These are phyloP conservation scores for Ciconia nigra DNA, from an alignment of 2,797 vertebrate genomes.

Conservation along the genomic window DNA sequence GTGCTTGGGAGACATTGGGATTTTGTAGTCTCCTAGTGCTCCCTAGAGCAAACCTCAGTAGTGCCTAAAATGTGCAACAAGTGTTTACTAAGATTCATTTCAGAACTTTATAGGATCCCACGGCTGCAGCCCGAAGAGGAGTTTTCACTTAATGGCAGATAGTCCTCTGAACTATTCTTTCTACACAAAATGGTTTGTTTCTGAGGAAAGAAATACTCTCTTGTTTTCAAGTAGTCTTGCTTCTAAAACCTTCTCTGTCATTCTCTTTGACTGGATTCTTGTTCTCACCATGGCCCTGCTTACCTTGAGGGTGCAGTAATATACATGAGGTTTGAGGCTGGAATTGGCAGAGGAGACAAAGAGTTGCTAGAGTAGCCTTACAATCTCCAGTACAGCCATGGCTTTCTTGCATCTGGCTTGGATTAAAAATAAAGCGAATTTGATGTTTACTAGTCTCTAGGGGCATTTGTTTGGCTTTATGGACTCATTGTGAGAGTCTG, in stretches of 20 bases:
- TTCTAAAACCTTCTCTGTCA: background rate
- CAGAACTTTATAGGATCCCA: background rate
- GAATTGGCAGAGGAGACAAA: background rate
- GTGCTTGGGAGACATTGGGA: background rate
- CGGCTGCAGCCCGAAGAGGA: background rate
- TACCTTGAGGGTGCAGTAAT: background rate
- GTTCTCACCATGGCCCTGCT: background rate
- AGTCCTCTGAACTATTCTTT: background rate
- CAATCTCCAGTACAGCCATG: background rate
- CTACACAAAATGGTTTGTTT: background rate
- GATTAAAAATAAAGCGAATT: constrained; percentile 9
- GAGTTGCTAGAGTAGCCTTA: background rate
- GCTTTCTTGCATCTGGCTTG: background rate
- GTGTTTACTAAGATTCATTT: background rate
- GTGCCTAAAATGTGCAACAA: background rate
- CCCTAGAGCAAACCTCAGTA: background rate
- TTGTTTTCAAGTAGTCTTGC: background rate
- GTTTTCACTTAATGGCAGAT: background rate
- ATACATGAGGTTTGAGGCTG: background rate
- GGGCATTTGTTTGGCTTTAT: background rate
- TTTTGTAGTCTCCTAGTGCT: background rate
- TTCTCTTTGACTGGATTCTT: background rate
- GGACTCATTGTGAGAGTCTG: background rate
- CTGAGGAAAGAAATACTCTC: background rate
- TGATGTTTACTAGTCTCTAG: background rate